phyloP scores from a whole-genome alignment of 1,140 invertebrate species.

The Sarcophaga peregrina region DNA sequence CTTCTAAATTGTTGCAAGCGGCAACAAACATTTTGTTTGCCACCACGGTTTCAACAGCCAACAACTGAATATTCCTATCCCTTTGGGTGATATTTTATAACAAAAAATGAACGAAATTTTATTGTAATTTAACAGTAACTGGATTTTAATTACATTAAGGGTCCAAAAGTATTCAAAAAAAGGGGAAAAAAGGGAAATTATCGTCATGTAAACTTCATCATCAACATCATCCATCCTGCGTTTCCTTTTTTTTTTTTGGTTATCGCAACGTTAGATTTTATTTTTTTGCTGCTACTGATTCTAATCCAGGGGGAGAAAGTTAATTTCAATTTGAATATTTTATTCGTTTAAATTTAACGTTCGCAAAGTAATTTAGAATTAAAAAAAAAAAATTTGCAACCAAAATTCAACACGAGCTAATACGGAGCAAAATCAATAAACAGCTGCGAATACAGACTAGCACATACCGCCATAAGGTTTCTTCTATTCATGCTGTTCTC shows the following conservation, averaged over 20 bases:
- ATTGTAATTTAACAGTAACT: constrained; percentile 42
- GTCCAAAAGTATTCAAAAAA: neutral
- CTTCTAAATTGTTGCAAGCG: neutral
- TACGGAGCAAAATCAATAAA: no score
- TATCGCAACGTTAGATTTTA: neutral
- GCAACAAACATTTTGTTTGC: constrained; percentile 34
- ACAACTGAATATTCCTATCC: neutral
- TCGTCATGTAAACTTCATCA: neutral
- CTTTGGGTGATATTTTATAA: constrained; percentile 1
- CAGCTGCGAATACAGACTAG: no score
- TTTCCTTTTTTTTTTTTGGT: no score
- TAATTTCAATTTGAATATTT: neutral
- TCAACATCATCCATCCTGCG: neutral
- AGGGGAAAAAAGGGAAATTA: neutral
- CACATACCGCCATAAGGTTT: no score
- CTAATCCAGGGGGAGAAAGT: neutral
- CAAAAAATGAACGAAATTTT: neutral
- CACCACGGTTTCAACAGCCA: neutral
- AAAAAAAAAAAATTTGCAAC: no score
- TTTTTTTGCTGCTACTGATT: neutral
- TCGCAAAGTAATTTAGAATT: no score
- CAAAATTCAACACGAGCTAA: no score
- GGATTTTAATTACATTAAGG: constrained; percentile 45
- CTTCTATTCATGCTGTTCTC: no score
- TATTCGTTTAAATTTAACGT: neutral